Base-by-base conservation (phyloP, 2,888 invertebrate genomes). In the Sesia bembeciformis region DNA sequence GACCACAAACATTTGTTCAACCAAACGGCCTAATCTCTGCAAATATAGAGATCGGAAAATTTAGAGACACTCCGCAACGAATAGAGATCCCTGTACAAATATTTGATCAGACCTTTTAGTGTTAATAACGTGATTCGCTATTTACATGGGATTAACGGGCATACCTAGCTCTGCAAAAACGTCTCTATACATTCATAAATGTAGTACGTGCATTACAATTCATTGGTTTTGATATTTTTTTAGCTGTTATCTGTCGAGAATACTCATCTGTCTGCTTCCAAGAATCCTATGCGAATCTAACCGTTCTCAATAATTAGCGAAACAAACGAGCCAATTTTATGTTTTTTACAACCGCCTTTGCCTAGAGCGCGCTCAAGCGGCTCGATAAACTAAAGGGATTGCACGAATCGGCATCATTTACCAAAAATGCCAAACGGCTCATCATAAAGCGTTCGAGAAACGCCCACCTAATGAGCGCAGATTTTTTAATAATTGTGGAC, bases 401-500 rank as follows among this genome's bases (percentile, higher is more conserved):
- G 56, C 53, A 65, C 61, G 64, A 72, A 68, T 78, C 74, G 72
- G 75, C 76, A 75, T 59, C 67, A 67, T 74, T 78, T 72, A 74
- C 65, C 60, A 68, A 72, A 80, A 76, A 68, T 62, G 63, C 66
- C 66, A 70, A 70, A 70, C 63, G 64, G 63, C 67, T 61, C 61
- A 58, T 64, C 62, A 57, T 66, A 63, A 72, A 74, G 76, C 67
- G 62, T 61, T 55, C 54, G 52, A 52, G 68, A 56, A 60, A 74
- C 81, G 76, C 80, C 81, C 70, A 77, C 64, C 57, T 76, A 81
- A 78, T 67, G 68, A 80, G 70, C 66, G 60, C 58, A 65, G 65
- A 72, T 72, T 69, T 69, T 76, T 74, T 70, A 74, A 71, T 75
- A 77, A 76, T 74, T 68, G 67, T 65, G 63, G 68, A 68, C 75